Evolutionary conservation across 2,888 invertebrate species (phyloP).

Genomic region (Thumatha senex): DNA sequence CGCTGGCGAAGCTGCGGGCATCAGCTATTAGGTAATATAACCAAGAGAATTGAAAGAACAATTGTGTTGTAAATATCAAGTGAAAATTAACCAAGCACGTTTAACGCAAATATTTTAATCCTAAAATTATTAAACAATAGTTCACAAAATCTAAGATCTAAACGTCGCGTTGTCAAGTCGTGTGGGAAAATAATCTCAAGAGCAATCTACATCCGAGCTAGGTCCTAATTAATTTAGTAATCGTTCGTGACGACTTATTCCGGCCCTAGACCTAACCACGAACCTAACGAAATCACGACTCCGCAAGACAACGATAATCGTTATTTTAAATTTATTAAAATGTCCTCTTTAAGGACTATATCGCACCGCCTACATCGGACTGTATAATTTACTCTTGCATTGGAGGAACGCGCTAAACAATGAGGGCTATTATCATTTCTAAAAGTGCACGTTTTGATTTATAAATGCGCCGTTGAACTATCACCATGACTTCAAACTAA

Average conservation of each 20-base stretch:
- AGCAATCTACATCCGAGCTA: constrained; percentile 80
- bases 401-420: constrained; percentile 70
- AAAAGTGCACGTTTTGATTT: constrained; percentile 59
- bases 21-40: no score
- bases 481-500: constrained; percentile 22
- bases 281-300: constrained; percentile 83
- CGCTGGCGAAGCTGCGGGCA: no score
- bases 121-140: constrained; percentile 60
- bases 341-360: constrained; percentile 82
- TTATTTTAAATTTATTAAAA: constrained; percentile 84
- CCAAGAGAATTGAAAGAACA: no score
- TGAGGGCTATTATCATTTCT: constrained; percentile 72
- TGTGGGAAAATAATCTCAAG: constrained; percentile 81
- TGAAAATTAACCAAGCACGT: constrained; percentile 8
- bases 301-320: constrained; percentile 80
- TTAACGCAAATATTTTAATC: constrained; percentile 25
- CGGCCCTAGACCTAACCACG: constrained; percentile 75
- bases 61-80: background rate
- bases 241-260: constrained; percentile 83
- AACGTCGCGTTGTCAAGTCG: constrained; percentile 66
- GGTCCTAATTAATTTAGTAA: constrained; percentile 83
- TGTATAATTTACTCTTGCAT: constrained; percentile 80
- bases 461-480: constrained; percentile 39
- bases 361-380: constrained; percentile 79
- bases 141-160: constrained; percentile 71